Base-by-base conservation (phyloP, 2,113 vertebrate genomes). In the Gopherus evgoodei region DNA sequence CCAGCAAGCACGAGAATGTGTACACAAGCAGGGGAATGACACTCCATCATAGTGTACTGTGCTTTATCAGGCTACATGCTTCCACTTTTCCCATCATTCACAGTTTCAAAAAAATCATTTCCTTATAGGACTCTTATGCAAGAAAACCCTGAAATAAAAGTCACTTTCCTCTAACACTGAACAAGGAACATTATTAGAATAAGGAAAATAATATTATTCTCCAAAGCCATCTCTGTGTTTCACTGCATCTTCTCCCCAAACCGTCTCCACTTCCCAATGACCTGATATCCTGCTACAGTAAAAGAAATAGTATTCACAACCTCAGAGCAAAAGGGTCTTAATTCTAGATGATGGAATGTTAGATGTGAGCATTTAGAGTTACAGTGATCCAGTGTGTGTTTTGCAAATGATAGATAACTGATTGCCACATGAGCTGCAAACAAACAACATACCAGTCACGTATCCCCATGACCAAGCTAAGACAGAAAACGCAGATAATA, bases 391-490 rank as follows among this genome's bases (percentile, higher is more conserved):
- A 7, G 29, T 4, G 0, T 49, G 24, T 3, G 27, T 79, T 65
- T 29, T 59, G 2, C 6, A 79, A 89, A 44, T 38, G 72, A 59
- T 11, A 79, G 5, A 42, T 78, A 31, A 84, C 25, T 90, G 11
- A 80, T 65, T 62, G 86, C 13, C 78, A 35, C 2, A 11, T 2
- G 14, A n/a, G 42, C 6, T 69, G 31, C 11, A 16, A 35, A 35
- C 31, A 69, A 85, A 49, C 13, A 25, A 81, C 0, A 0, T n/a
- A 52, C 9, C 9, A 2, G 0, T 35, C 57, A 42, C 10, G 21
- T 84, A 59, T 11, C 52, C 50, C 47, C 19, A 47, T 29, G 21
- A 83, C 11, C 27, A 92, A 75, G 62, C 25, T 79, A 44, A 8
- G 69, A 31, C 35, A 57, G n/a, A 88, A 90, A 52, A 1, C 6